Percentiles rank a stretch among this genome's conserved stretches.
phyloP scores from a whole-genome alignment of 2,888 invertebrate species.

The Hydroisotoma schaefferi region DNA sequence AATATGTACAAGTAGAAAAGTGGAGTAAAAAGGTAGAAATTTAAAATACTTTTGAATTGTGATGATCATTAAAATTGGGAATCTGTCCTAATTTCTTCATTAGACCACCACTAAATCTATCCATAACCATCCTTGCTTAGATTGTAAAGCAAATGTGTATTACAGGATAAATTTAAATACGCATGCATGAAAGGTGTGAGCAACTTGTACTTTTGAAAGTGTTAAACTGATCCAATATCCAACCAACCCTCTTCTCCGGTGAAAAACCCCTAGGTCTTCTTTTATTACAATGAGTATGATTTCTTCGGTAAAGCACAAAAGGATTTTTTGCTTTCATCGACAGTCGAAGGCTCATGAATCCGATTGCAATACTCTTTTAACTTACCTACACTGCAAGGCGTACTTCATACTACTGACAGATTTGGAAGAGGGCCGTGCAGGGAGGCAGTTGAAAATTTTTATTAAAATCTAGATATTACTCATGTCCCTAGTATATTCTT shows the following conservation, averaged over 20 bases:
- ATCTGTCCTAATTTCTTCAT: too few species aligned
- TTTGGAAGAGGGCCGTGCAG: too few species aligned
- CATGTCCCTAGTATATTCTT: not conserved
- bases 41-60: too few species aligned
- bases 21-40: too few species aligned
- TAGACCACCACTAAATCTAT: too few species aligned
- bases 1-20: too few species aligned
- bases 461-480: not conserved
- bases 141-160: not conserved
- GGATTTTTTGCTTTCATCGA: conserved; percentile 1
- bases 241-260: too few species aligned
- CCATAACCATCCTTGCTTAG: too few species aligned
- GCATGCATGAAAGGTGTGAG: too few species aligned
- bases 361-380: too few species aligned
- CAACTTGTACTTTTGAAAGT: not conserved
- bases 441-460: not conserved
- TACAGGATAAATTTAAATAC: not conserved
- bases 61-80: too few species aligned
- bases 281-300: not conserved
- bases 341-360: not conserved
- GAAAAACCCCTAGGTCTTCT: not conserved
- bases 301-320: not conserved
- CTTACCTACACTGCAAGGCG: not conserved
- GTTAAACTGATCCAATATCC: conserved; percentile 4
- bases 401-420: not conserved